These are phyloP conservation scores for Drosophila bocki DNA, from an alignment of 1,140 invertebrate genomes.

Conservation along the genomic window DNA sequence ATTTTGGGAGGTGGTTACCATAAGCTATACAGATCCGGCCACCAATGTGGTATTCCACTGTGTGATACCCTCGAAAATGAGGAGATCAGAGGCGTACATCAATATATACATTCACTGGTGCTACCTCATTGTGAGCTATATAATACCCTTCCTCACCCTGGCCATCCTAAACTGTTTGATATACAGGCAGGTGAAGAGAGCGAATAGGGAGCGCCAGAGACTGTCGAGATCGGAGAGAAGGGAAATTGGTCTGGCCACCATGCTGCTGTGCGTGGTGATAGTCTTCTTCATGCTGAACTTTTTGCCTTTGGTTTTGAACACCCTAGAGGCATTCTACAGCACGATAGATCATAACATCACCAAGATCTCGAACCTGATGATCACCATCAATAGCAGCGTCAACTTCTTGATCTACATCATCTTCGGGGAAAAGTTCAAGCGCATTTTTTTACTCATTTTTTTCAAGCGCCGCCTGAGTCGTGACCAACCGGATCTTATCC, in stretches of 20 bases:
- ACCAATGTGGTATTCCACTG: slow-evolving; percentile 87
- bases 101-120: slow-evolving; percentile 96
- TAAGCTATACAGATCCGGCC: slow-evolving; percentile 53
- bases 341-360: slow-evolving; percentile 91
- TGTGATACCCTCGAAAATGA: slow-evolving; percentile 89
- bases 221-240: slow-evolving; percentile 92
- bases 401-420: slow-evolving; percentile 99
- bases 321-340: slow-evolving; percentile 91
- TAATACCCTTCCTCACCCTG: slow-evolving; percentile 93
- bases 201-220: slow-evolving; percentile 92
- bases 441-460: slow-evolving; percentile 94
- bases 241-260: slow-evolving; percentile 95
- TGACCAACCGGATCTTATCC: slow-evolving; percentile 90
- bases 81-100: slow-evolving; percentile 91
- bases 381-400: slow-evolving; percentile 98
- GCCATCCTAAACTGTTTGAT: slow-evolving; percentile 96
- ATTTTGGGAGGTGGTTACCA: slow-evolving; percentile 88
- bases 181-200: slow-evolving; percentile 93
- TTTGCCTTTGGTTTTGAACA: slow-evolving; percentile 94
- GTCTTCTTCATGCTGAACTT: slow-evolving; percentile 98
- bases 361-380: slow-evolving; percentile 95
- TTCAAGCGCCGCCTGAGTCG: slow-evolving; percentile 88
- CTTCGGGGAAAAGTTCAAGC: slow-evolving; percentile 98
- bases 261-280: slow-evolving; percentile 96
- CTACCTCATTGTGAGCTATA: slow-evolving; percentile 96